A percentile compares a stretch with the other conserved stretches of the same genome.
Conservation (phyloP, 2,797 vertebrate genomes). For the Enteromius fasciolatus region DNA sequence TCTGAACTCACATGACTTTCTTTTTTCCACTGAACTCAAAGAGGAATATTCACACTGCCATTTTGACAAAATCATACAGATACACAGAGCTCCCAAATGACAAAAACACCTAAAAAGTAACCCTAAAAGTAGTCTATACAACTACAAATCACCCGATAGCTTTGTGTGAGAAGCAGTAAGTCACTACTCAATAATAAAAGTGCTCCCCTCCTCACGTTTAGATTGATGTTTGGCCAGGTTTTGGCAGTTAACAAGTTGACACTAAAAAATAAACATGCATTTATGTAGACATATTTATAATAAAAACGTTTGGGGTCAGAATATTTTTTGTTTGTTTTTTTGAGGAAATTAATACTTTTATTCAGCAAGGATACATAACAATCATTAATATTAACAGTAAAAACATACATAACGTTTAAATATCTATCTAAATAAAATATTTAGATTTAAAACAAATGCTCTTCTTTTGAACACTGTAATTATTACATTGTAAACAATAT, state of each 20-base stretch:
- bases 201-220: background rate
- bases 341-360: background rate
- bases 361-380: too few species aligned
- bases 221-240: background rate
- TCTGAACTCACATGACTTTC: background rate
- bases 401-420: background rate
- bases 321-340: background rate
- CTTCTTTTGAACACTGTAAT: background rate
- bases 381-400: background rate
- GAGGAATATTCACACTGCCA: background rate
- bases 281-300: background rate
- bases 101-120: background rate
- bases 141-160: background rate
- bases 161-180: background rate
- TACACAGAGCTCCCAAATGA: background rate
- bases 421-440: too few species aligned
- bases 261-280: background rate
- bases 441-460: background rate
- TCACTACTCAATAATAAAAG: background rate
- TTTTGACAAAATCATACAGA: background rate
- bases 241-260: too few species aligned
- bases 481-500: too few species aligned
- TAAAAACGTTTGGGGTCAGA: background rate
- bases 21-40: background rate
- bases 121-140: background rate